phyloP scores from a whole-genome alignment of 2,888 invertebrate genomes.

The Phania funesta region DNA sequence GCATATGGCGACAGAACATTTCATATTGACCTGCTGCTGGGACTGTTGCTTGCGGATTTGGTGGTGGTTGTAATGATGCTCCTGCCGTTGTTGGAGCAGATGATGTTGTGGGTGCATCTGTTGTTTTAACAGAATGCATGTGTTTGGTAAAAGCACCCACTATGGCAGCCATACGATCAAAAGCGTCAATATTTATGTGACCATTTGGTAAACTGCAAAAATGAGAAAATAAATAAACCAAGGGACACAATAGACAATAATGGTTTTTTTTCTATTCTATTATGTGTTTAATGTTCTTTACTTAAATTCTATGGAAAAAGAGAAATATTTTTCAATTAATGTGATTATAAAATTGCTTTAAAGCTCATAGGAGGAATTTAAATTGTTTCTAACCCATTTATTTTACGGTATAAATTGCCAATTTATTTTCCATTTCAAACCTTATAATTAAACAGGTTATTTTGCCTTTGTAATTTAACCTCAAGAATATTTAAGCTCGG shows the following conservation, averaged over 20 bases:
- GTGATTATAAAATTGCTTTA: background rate
- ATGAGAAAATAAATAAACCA: slow-evolving; percentile 66
- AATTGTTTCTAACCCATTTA: no score
- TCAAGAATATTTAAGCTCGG: no score
- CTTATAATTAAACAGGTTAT: no score
- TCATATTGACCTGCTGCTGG: slow-evolving; percentile 75
- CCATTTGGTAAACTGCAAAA: slow-evolving; percentile 87
- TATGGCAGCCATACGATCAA: slow-evolving; percentile 80
- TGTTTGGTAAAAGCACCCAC: slow-evolving; percentile 80
- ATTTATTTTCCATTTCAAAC: no score
- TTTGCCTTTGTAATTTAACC: no score
- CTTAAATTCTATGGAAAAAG: background rate
- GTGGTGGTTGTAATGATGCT: slow-evolving; percentile 50
- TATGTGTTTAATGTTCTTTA: background rate
- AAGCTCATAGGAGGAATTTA: background rate
- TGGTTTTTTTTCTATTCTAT: background rate
- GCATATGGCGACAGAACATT: slow-evolving; percentile 79
- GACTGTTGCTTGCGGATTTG: background rate
- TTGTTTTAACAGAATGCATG: slow-evolving; percentile 78
- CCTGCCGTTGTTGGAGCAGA: slow-evolving; percentile 36
- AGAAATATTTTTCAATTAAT: background rate
- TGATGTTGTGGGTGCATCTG: slow-evolving; percentile 62
- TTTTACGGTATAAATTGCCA: no score
- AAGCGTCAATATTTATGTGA: slow-evolving; percentile 88
- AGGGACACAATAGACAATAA: slow-evolving; percentile 11